A percentile compares a stretch with the other conserved stretches of the same genome.
These are phyloP conservation scores for Himalopsyche anomala DNA, from an alignment of 2,888 invertebrate genomes.

Conservation along the genomic window DNA sequence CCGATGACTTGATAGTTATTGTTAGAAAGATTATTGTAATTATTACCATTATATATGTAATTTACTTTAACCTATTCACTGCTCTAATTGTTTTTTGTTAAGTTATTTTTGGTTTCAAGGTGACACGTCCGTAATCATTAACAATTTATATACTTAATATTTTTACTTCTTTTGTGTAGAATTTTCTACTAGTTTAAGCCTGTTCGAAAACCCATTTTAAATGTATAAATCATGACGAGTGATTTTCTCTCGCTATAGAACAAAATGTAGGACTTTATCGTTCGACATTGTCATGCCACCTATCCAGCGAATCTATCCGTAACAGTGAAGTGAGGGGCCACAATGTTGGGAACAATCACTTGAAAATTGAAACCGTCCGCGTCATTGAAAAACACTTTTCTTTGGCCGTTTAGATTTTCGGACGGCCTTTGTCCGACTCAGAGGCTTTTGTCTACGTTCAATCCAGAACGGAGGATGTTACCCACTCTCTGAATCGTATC, in stretches of 20 bases:
- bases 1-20: too few relatives aligned
- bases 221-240: not conserved
- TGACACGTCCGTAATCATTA: too few relatives aligned
- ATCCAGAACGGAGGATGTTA: not conserved
- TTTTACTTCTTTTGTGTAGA: too few relatives aligned
- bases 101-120: too few relatives aligned
- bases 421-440: not conserved
- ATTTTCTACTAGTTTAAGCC: too few relatives aligned
- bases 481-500: not conserved
- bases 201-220: not conserved
- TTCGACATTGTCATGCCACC: not conserved
- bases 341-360: not conserved
- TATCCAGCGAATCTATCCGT: not conserved
- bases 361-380: conserved; percentile 8
- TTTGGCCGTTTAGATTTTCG: not conserved
- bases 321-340: not conserved
- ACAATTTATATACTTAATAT: too few relatives aligned
- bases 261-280: not conserved
- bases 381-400: conserved; percentile 31
- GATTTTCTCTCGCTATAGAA: not conserved
- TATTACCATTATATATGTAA: too few relatives aligned
- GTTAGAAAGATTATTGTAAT: too few relatives aligned
- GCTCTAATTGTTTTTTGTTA: too few relatives aligned
- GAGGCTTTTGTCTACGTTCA: not conserved
- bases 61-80: too few relatives aligned